phyloP scores from a whole-genome alignment of 2,888 invertebrate genomes.

The Sisyra nigra region DNA sequence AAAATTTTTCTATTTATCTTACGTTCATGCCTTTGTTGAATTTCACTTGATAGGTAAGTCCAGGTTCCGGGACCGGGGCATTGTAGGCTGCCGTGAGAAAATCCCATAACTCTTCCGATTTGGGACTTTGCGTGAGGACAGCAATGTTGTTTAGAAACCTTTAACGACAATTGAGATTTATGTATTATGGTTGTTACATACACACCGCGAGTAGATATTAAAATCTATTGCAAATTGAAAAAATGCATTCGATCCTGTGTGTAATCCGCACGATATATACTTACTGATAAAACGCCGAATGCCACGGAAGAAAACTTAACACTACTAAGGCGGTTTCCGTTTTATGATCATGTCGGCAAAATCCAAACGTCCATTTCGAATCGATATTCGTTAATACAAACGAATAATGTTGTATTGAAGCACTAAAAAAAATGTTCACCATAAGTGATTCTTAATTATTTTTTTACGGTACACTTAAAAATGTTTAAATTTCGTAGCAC shows the following conservation, averaged over 20 bases:
- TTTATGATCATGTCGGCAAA: conserved; percentile 88
- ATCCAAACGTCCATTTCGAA: conserved; percentile 94
- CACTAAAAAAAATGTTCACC: conserved; percentile 38
- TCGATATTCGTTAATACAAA: conserved; percentile 92
- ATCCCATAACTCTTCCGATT: conserved; percentile 36
- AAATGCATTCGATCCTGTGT: too few species aligned
- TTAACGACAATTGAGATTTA: too few species aligned
- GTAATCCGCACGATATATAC: conserved; percentile 20
- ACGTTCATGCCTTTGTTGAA: conserved; percentile 42
- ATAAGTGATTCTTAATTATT: conserved; percentile 9
- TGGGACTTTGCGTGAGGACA: conserved; percentile 47
- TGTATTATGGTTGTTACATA: too few species aligned
- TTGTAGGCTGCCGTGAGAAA: conserved; percentile 52
- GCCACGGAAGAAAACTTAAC: conserved; percentile 88
- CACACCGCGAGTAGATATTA: too few species aligned
- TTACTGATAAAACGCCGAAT: conserved; percentile 87
- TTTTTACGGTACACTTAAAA: neutral
- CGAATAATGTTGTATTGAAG: conserved; percentile 84
- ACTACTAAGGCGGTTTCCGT: conserved; percentile 71
- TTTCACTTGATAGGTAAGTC: conserved; percentile 42
- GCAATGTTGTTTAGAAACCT: conserved; percentile 72
- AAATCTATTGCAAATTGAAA: too few species aligned
- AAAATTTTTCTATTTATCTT: conserved; percentile 18
- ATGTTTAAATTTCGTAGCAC: too few species aligned
- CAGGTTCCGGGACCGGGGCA: conserved; percentile 50